These are phyloP conservation scores for Heliconius sara DNA, from an alignment of 2,888 invertebrate genomes.

Conservation along the genomic window DNA sequence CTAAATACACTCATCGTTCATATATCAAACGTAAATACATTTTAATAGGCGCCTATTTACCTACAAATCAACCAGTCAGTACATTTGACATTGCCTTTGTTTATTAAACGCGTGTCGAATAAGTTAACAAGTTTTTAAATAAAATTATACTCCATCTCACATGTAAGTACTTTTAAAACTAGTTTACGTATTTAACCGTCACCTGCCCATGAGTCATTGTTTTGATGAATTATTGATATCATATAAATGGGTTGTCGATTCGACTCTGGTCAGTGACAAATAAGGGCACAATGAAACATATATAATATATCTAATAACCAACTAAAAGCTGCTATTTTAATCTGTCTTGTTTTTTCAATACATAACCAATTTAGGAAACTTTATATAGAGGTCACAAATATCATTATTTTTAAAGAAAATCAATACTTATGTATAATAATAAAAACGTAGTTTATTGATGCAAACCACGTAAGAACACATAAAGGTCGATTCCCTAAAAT, in stretches of 20 bases:
- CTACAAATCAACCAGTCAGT: slow-evolving; percentile 1
- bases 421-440: background rate
- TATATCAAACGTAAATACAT: background rate
- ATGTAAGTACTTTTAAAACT: background rate
- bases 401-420: background rate
- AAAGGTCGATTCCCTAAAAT: slow-evolving; percentile 4
- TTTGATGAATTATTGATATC: slow-evolving; percentile 7
- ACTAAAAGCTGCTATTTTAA: background rate
- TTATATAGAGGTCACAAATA: background rate
- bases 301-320: background rate
- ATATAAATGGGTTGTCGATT: background rate
- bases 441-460: background rate
- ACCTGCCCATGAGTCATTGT: slow-evolving; percentile 8
- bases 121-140: slow-evolving; percentile 27
- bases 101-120: slow-evolving; percentile 7
- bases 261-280: background rate
- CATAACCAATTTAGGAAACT: background rate
- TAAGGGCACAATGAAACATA: background rate
- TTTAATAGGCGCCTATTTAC: slow-evolving; percentile 7
- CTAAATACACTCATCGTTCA: background rate
- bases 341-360: background rate
- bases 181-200: slow-evolving; percentile 1
- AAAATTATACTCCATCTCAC: slow-evolving; percentile 9
- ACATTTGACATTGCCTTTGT: slow-evolving; percentile 21
- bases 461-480: background rate